Base-by-base conservation (phyloP, 1,140 invertebrate genomes). In the Camponotus vicinus region DNA sequence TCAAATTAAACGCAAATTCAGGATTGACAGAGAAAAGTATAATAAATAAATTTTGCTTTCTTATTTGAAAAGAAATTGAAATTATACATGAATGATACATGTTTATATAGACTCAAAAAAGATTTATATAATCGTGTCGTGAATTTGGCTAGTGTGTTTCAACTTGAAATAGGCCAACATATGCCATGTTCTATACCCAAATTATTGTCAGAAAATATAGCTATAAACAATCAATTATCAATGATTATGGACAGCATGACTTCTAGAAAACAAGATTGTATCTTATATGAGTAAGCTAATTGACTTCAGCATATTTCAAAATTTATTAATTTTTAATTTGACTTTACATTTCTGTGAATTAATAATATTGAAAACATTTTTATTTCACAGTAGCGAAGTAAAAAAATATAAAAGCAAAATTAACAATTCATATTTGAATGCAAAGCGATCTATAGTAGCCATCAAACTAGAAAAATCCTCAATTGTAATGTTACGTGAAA, bases 131-230 rank as follows among this genome's bases (percentile, higher is more conserved):
- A 78, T 63, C 82, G 67, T 63, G 77, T 94, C 63, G 86, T 93
- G 40, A 52, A 91, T 34, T 40, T 92, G 57, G 89, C 92, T 42
- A 77, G 52, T 70, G 71, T 88, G 9, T 94, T 93, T 84, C 92
- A 94, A 75, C 9, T 67, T 3, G 86, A 94, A 79, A 80, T 91
- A 57, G 79, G 82, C 21, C 55, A 67, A 27, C 84, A 82, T 37
- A 83, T 93, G 57, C 77, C 87, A 9, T 2, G 63, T 11, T 78
- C 91, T 3, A 89, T 92, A 69, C 85, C 91, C 27, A 88, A 91
- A 88, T 78, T 95, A 49, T 85, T 93, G 52, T 82, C 86, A 37
- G 92, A 95, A 89, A 95, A 94, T 91, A 90, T 94, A 57, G 85
- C 86, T 57, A 85, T 94, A 21, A 88, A 91, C 75, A 90, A 79